Evolutionary conservation across 2,888 invertebrate genomes (phyloP).

Genomic region (Cantharis rustica): DNA sequence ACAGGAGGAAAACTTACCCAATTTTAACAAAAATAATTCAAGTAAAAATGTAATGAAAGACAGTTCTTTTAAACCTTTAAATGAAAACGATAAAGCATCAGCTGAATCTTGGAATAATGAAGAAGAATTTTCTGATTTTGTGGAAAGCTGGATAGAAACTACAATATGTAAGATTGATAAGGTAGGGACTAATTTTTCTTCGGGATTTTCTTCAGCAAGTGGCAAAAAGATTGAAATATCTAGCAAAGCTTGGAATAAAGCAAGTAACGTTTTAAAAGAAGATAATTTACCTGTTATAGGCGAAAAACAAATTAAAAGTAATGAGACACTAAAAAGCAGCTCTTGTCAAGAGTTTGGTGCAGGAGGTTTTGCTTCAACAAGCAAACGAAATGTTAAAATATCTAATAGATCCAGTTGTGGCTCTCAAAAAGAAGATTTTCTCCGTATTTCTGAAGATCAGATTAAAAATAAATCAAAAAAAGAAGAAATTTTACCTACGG

Average conservation of each 20-base stretch:
- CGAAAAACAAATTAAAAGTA: neutral
- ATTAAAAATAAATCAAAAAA: neutral
- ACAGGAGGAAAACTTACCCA: neutral
- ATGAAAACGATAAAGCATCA: neutral
- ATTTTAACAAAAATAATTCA: neutral
- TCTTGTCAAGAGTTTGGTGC: neutral
- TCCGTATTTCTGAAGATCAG: neutral
- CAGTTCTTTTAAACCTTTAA: neutral
- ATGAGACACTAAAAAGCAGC: neutral
- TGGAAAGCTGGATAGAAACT: neutral
- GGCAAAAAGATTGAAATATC: neutral
- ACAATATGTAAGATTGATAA: neutral
- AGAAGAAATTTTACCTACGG: neutral
- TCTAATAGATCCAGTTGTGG: conserved; percentile 27
- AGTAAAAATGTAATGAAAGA: neutral
- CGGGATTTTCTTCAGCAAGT: neutral
- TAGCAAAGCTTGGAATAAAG: neutral
- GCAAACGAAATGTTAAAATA: conserved; percentile 40
- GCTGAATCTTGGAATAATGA: neutral
- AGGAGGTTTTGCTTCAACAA: conserved; percentile 48
- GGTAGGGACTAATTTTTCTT: neutral
- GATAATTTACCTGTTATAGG: neutral
- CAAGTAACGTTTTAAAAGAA: neutral
- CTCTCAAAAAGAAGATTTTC: conserved; percentile 26
- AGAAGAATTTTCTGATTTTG: neutral